These are phyloP conservation scores for Lasioglossum morio DNA, from an alignment of 2,888 invertebrate species.

Conservation along the genomic window DNA sequence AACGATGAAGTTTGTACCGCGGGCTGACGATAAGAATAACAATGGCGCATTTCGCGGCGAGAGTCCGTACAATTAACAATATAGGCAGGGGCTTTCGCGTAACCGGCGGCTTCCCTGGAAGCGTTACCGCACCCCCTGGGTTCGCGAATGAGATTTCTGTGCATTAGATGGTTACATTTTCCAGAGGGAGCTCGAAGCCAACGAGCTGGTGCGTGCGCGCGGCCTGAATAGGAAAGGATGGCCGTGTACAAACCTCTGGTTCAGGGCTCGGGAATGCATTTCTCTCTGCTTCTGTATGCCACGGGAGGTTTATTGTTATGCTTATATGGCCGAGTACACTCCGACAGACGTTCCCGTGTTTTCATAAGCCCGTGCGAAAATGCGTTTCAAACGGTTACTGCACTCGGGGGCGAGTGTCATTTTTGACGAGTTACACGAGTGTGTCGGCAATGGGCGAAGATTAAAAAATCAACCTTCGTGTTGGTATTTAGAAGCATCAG, in stretches of 20 bases:
- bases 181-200: conserved; percentile 30
- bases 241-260: background rate
- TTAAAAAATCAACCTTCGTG: background rate
- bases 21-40: conserved; percentile 18
- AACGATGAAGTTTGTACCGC: background rate
- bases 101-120: background rate
- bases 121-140: background rate
- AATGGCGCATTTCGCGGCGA: conserved; percentile 14
- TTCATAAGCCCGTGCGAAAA: conserved; percentile 26
- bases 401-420: background rate
- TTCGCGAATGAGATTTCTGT: conserved; percentile 40
- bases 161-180: conserved; percentile 47
- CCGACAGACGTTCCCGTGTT: conserved; percentile 34
- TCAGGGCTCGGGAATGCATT: conserved; percentile 56
- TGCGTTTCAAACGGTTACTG: conserved; percentile 22
- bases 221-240: background rate
- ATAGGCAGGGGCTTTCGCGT: conserved; percentile 36
- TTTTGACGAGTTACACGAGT: background rate
- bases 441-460: background rate
- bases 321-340: conserved; percentile 63
- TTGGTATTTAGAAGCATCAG: background rate
- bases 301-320: conserved; percentile 70
- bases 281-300: conserved; percentile 60
- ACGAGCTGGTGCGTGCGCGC: background rate
- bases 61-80: conserved; percentile 33